Evolutionary conservation across 2,113 vertebrate genomes (phyloP), one percentile per base, ranked within the genome.

Genomic region (Stomatorhinus ivindoensis): DNA sequence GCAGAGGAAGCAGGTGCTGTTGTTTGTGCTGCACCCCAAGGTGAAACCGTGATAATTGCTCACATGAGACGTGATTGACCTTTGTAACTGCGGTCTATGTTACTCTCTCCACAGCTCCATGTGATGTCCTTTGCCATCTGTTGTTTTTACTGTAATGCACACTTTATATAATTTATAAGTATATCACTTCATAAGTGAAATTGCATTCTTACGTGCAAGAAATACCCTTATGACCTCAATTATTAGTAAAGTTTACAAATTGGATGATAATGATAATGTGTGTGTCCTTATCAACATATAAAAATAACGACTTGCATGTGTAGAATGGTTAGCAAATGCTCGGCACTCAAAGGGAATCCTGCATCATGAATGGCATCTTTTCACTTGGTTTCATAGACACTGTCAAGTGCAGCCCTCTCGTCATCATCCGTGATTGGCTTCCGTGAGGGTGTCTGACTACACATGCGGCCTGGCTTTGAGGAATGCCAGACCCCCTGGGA

Each of bases 21-120:
- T 88, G 92, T 92, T 92, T 86, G 89, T 85, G 90, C 87, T 91
- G 90, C 89, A 92, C 89, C 91, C 91, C 93, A 93, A 94, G 94
- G 94, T 95, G 95, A 95, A 94, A 95, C 93, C 94, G 94, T 93
- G 94, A 95, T 96, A 96, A 95, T 96, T 96, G 95, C 95, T 95
- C 96, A 95, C 94, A 94, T 93, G 95, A 95, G 94, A 94, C 89
- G 93, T 89, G 92, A 92, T 90, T 94, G 93, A 92, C 93, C 92
- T 92, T 91, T 93, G 91, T 92, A 93, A 91, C 93, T 93, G 93
- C 92, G 93, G 91, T 93, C 93, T 94, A 90, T 90, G 93, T 92
- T 91, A 92, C 90, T 94, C 91, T 90, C 93, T 87, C 88, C 93
- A 90, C 93, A 92, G 92, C 90, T 94, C 92, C 89, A 85, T 90